phyloP scores from a whole-genome alignment of 2,888 invertebrate genomes.

The Pasiphila rectangulata region DNA sequence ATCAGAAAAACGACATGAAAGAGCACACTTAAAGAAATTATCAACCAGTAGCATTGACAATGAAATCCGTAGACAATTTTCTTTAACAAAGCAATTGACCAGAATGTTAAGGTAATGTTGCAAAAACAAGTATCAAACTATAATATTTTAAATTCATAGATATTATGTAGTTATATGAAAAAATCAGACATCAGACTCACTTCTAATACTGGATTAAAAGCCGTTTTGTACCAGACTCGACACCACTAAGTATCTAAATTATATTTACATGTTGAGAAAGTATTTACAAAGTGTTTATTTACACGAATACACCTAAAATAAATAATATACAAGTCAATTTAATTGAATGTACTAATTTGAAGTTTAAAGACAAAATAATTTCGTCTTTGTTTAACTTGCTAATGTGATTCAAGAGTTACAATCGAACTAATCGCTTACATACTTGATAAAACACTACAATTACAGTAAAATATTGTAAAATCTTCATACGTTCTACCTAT shows the following conservation, averaged over 20 bases:
- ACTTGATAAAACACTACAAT: slow-evolving; percentile 21
- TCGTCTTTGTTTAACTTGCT: slow-evolving; percentile 51
- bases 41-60: background rate
- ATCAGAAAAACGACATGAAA: slow-evolving; percentile 60
- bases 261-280: slow-evolving; percentile 45
- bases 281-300: slow-evolving; percentile 73
- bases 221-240: slow-evolving; percentile 38
- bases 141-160: slow-evolving; percentile 1
- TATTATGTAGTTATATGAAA: background rate
- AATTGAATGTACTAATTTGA: slow-evolving; percentile 67
- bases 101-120: background rate
- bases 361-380: slow-evolving; percentile 55
- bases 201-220: slow-evolving; percentile 72
- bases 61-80: background rate
- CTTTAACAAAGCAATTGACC: background rate
- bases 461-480: slow-evolving; percentile 21
- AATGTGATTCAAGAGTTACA: slow-evolving; percentile 43
- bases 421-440: slow-evolving; percentile 29
- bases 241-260: slow-evolving; percentile 24
- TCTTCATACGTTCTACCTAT: slow-evolving; percentile 8
- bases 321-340: slow-evolving; percentile 77
- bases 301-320: slow-evolving; percentile 72
- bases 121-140: background rate
- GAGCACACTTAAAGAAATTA: slow-evolving; percentile 12
- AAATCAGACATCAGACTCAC: slow-evolving; percentile 51